These are phyloP conservation scores for Selene dorsalis DNA, from an alignment of 2,797 vertebrate species.

Conservation along the genomic window DNA sequence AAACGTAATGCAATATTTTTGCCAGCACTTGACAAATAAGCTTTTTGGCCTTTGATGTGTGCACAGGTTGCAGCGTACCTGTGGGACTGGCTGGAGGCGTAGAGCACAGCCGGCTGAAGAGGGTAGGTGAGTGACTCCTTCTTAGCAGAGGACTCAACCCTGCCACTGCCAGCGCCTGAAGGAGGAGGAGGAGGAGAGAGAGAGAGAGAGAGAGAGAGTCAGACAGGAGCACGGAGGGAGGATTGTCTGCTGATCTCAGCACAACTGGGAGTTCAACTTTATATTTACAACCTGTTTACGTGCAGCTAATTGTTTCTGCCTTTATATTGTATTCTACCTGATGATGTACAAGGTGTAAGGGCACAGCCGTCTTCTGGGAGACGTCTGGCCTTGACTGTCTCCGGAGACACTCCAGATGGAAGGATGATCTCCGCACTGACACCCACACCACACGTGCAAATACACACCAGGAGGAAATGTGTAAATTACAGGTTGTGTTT, in stretches of 20 bases:
- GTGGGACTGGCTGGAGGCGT: constrained; percentile 90
- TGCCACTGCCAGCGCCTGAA: constrained; percentile 92
- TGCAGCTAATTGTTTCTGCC: background rate
- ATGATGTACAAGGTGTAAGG: constrained; percentile 95
- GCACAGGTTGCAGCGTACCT: constrained; percentile 54
- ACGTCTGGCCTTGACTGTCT: constrained; percentile 91
- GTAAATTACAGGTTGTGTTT: background rate
- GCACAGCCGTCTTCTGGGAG: constrained; percentile 93
- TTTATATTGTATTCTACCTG: constrained; percentile 84
- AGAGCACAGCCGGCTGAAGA: constrained; percentile 89
- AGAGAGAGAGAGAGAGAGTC: background rate
- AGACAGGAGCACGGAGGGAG: background rate
- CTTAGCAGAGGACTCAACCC: constrained; percentile 94
- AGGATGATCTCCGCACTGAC: constrained; percentile 94
- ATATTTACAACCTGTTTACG: constrained; percentile 16
- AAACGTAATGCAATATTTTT: constrained; percentile 2
- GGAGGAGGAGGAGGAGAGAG: background rate
- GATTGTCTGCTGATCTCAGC: background rate
- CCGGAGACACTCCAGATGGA: constrained; percentile 96
- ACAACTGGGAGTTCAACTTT: background rate
- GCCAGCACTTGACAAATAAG: background rate
- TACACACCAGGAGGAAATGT: background rate
- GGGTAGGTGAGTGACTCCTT: constrained; percentile 94
- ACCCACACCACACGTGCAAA: constrained; percentile 14
- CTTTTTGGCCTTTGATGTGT: background rate